Evolutionary conservation across 2,113 vertebrate genomes (phyloP).

Genomic region (Ctenodactylus gundi): DNA sequence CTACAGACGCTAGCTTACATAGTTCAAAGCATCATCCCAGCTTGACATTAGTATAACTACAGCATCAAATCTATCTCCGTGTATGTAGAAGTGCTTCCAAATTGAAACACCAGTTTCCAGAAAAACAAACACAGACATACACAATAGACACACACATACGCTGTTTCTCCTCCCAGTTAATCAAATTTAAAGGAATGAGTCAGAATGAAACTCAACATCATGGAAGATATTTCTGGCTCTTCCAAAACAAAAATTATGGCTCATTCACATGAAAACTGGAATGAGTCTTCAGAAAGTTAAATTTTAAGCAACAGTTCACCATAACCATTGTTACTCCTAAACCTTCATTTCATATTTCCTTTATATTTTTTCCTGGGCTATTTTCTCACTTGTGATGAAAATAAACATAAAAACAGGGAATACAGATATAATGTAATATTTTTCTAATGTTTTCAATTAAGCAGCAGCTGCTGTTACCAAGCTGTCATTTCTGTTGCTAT

Average conservation of each 20-base stretch:
- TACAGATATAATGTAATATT: constrained; percentile 78
- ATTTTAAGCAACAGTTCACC: background rate
- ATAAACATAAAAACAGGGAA: constrained; percentile 74
- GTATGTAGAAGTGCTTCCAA: background rate
- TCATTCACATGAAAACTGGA: background rate
- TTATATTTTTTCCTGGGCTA: constrained; percentile 31
- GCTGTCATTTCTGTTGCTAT: constrained; percentile 84
- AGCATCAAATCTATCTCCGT: background rate
- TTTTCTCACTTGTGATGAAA: constrained; percentile 69
- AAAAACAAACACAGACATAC: background rate
- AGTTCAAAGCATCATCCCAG: accelerated
- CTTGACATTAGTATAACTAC: background rate
- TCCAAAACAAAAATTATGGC: background rate
- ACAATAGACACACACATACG: background rate
- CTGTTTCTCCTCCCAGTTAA: background rate
- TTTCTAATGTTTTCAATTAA: constrained; percentile 82
- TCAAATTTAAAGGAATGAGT: background rate
- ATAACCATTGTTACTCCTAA: background rate
- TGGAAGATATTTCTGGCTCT: background rate
- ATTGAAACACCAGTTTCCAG: background rate
- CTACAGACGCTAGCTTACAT: background rate
- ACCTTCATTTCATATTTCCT: constrained; percentile 56
- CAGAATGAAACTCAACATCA: background rate
- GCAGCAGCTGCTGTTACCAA: constrained; percentile 83
- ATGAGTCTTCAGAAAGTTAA: background rate